Percentiles rank a stretch among this genome's conserved stretches.
Conservation (phyloP, 2,113 vertebrate species). For the Epinephelus cyanopodus region DNA sequence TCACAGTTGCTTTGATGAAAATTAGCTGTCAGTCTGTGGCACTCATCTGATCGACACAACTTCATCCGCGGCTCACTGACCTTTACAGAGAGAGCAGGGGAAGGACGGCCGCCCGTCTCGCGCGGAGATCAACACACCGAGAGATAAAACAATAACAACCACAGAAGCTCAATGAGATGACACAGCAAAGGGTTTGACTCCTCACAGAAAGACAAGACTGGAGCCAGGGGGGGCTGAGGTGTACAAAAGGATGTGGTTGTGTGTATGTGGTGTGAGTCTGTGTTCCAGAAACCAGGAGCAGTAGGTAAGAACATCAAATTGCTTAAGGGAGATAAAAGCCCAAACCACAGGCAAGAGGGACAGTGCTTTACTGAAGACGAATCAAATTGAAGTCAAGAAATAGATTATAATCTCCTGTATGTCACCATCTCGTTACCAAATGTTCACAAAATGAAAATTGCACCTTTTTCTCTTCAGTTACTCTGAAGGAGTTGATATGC, state of each 20-base stretch:
- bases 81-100: conserved; percentile 71
- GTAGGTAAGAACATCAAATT: conserved; percentile 59
- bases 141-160: conserved; percentile 74
- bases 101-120: conserved; percentile 58
- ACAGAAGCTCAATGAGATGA: conserved; percentile 62
- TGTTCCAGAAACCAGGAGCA: conserved; percentile 13
- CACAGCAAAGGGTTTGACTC: conserved; percentile 54
- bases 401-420: conserved; percentile 58
- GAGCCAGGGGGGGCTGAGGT: conserved; percentile 19
- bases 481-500: conserved; percentile 72
- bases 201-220: conserved; percentile 42
- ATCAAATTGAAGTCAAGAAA: conserved; percentile 46
- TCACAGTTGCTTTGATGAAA: conserved; percentile 75
- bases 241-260: conserved; percentile 26
- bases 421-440: conserved; percentile 58
- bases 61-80: conserved; percentile 78
- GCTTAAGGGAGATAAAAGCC: conserved; percentile 56
- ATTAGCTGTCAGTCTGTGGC: conserved; percentile 71
- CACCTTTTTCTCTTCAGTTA: conserved; percentile 57
- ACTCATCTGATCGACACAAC: conserved; percentile 69
- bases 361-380: conserved; percentile 32
- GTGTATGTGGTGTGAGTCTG: neutral
- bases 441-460: conserved; percentile 65
- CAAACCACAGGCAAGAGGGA: conserved; percentile 33
- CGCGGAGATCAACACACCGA: conserved; percentile 57